Evolutionary conservation across 1,140 invertebrate species (phyloP), one percentile per base, ranked within the genome.

Genomic region (Drosophila saltans): DNA sequence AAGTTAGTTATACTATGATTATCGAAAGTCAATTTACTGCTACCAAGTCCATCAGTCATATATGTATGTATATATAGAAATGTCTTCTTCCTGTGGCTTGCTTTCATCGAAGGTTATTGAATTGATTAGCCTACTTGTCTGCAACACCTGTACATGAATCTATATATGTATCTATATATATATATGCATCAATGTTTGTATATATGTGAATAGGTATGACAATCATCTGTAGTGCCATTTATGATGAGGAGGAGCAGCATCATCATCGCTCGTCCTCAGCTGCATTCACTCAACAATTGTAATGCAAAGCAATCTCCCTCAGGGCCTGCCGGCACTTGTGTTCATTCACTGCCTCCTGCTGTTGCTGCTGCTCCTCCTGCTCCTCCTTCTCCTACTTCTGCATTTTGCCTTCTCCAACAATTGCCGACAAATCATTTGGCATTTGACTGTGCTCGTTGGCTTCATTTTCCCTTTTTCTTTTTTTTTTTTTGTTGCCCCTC

Each of bases 341-440:
- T 21, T 48, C 45, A 48, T 48, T 48, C 45, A 48, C 16, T 48
- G 45, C 45, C 45, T 48, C 9, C 39, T 40, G 9, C 39, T 40
- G 4, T 6, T 48, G 16, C 2, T 24, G 16, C 16, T 9, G 6
- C 21, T 24, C 16, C n/a, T 48, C 5, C 6, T 21, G 5, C 21
- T 48, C 5, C 33, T 40, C n/a, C 33, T 59, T 9, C 40, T 43
- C 26, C 55, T 33, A n/a, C 30, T 55, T 43, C 43, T 63, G 48
- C 28, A 16, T 16, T 30, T 45, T 33, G 24, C 16, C 58, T 8
- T 6, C 70, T 78, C 66, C 75, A 77, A 72, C 83, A 82, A 89
- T 89, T 83, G 83, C 80, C 83, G 84, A 78, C 84, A 88, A 88
- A 88, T 88, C 83, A 88, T 88, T 88, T 88, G 84, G 76, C 76